These are phyloP conservation scores for Epizoanthus scotinus DNA, from an alignment of 92 coral and sea anemone species.

Conservation along the genomic window DNA sequence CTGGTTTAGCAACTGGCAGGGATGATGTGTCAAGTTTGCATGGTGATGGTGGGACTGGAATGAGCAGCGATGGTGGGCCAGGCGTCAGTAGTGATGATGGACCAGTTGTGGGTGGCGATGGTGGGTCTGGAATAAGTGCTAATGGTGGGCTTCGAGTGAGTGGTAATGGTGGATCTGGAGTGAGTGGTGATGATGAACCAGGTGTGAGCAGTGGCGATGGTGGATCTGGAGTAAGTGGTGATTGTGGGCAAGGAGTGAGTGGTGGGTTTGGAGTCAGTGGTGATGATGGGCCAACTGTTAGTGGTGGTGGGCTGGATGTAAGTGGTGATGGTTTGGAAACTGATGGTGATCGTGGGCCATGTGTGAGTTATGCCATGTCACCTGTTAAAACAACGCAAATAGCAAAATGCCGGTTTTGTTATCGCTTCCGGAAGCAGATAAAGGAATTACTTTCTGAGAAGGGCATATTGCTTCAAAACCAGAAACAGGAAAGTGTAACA, in stretches of 20 bases:
- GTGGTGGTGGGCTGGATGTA: neutral
- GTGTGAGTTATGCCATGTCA: slow-evolving; percentile 8
- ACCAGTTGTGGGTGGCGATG: slow-evolving; percentile 13
- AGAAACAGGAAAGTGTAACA: slow-evolving; percentile 8
- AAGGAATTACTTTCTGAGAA: slow-evolving; percentile 10
- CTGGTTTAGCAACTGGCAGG: neutral
- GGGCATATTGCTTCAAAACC: neutral
- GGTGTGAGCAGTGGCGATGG: slow-evolving; percentile 9
- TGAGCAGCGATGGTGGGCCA: slow-evolving; percentile 1
- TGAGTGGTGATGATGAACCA: neutral
- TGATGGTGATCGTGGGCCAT: slow-evolving; percentile 13
- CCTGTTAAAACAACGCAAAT: slow-evolving; percentile 13
- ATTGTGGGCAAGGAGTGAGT: neutral
- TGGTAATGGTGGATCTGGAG: neutral
- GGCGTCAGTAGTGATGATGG: slow-evolving; percentile 3
- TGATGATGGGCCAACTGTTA: no score
- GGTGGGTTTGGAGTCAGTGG: neutral
- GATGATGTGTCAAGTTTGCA: slow-evolving; percentile 5
- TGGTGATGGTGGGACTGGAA: slow-evolving; percentile 1
- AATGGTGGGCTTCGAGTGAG: neutral
- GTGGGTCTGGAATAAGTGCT: neutral
- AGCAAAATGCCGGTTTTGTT: slow-evolving; percentile 12
- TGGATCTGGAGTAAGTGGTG: neutral
- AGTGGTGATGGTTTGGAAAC: slow-evolving; percentile 9
- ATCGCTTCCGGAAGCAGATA: neutral